phyloP scores from a whole-genome alignment of 2,797 vertebrate species.

The Malurus splendens region DNA sequence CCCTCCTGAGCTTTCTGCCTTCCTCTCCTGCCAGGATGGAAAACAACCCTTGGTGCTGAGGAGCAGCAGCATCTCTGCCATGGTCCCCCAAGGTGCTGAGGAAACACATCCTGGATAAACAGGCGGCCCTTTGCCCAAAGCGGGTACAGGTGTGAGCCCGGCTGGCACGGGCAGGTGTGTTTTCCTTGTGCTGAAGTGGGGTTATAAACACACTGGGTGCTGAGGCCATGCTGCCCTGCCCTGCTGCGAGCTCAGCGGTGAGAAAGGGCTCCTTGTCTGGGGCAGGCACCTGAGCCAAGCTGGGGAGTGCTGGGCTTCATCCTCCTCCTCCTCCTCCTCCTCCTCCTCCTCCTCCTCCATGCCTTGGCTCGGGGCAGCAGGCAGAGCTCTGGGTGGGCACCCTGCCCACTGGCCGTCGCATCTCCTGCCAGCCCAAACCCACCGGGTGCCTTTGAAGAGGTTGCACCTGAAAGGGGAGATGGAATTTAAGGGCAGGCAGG shows the following conservation, averaged over 20 bases:
- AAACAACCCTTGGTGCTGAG: not conserved
- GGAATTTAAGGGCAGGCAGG: not conserved
- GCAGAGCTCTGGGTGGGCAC: constrained; percentile 9
- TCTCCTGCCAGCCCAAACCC: constrained; percentile 44
- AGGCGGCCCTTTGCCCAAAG: not conserved
- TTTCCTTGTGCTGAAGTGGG: constrained; percentile 23
- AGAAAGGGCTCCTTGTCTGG: constrained; percentile 69
- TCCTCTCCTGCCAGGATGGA: not conserved
- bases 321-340: not conserved
- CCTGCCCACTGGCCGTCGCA: not conserved
- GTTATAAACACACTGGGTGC: constrained; percentile 48
- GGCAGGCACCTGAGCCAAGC: not conserved
- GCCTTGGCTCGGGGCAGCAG: not conserved
- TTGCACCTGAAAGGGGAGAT: not conserved
- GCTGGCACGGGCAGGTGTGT: constrained; percentile 54
- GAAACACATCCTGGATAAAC: not conserved
- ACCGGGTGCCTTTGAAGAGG: constrained; percentile 22
- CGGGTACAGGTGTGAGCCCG: constrained; percentile 12
- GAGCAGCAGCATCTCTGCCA: not conserved
- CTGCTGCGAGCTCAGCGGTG: not conserved
- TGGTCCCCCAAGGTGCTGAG: not conserved
- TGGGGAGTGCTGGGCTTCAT: not conserved
- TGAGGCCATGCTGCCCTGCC: constrained; percentile 7
- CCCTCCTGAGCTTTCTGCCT: not conserved
- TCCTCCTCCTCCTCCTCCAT: not conserved